phyloP scores from a whole-genome alignment of 2,888 invertebrate species.

The Holacanthella duospinosa region DNA sequence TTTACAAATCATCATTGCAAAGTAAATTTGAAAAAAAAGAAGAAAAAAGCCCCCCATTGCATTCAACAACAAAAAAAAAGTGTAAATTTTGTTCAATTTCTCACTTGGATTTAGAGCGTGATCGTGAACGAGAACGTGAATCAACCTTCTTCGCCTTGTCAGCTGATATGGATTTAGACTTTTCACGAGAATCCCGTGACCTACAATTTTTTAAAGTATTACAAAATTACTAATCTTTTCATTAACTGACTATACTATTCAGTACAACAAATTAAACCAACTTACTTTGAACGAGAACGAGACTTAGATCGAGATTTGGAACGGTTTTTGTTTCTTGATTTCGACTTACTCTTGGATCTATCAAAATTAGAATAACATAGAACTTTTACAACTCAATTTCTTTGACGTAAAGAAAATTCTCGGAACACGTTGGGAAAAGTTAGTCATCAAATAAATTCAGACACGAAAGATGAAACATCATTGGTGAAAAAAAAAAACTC shows the following conservation, averaged over 20 bases:
- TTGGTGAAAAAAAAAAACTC: neutral
- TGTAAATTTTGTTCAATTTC: neutral
- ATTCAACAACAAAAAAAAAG: too few species aligned
- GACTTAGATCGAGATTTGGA: conserved; percentile 45
- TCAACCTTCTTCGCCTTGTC: conserved; percentile 30
- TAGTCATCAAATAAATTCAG: conserved; percentile 13
- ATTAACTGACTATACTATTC: neutral
- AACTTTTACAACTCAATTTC: neutral
- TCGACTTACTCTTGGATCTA: conserved; percentile 52
- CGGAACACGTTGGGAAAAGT: conserved; percentile 8
- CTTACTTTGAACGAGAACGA: conserved; percentile 58
- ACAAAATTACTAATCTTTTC: neutral
- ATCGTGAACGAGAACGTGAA: conserved; percentile 49
- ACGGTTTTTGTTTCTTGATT: conserved; percentile 45
- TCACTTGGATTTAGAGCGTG: conserved; percentile 38
- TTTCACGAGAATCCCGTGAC: conserved; percentile 53
- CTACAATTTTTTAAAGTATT: conserved; percentile 42
- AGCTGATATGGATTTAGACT: conserved; percentile 49
- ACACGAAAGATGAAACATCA: conserved; percentile 19
- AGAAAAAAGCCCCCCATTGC: too few species aligned
- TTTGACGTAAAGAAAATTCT: neutral
- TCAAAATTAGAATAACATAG: conserved; percentile 42
- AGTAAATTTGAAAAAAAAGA: too few species aligned
- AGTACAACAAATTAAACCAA: conserved; percentile 31
- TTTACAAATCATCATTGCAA: too few species aligned